Evolutionary conservation across 2,113 vertebrate species (phyloP).

Genomic region (Salminus brasiliensis): DNA sequence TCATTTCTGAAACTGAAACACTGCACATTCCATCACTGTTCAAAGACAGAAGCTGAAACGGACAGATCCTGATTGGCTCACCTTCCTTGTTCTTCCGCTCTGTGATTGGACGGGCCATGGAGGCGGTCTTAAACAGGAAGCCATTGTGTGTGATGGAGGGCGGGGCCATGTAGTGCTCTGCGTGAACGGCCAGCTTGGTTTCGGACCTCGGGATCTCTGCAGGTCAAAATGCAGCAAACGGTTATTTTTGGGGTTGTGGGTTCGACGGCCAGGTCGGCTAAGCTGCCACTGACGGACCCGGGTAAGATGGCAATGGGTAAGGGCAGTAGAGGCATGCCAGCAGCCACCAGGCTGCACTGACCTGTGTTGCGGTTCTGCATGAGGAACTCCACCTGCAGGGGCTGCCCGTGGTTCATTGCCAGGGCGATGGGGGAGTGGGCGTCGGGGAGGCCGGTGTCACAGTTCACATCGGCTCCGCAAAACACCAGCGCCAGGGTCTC

Average conservation of each 20-base stretch:
- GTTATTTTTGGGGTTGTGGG: too few relatives aligned
- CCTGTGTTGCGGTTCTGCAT: constrained; percentile 88
- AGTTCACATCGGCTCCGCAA: constrained; percentile 88
- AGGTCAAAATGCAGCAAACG: neutral
- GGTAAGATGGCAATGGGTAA: too few relatives aligned
- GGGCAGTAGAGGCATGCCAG: too few relatives aligned
- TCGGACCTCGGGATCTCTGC: constrained; percentile 84
- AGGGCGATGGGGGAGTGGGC: constrained; percentile 78
- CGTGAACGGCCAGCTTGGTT: constrained; percentile 64
- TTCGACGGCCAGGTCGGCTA: too few relatives aligned
- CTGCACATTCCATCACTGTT: too few relatives aligned
- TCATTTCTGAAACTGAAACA: too few relatives aligned
- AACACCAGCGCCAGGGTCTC: constrained; percentile 91
- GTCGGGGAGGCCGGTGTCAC: constrained; percentile 78
- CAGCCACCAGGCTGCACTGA: constrained; percentile 69
- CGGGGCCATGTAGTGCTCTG: constrained; percentile 75
- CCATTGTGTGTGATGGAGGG: constrained; percentile 86
- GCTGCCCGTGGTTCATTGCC: constrained; percentile 81
- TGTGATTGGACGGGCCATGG: constrained; percentile 79
- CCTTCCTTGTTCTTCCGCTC: constrained; percentile 88
- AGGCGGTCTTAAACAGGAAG: constrained; percentile 91
- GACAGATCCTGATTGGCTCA: constrained; percentile 64
- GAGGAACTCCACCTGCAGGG: constrained; percentile 88
- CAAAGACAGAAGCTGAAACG: too few relatives aligned
- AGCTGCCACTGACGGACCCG: too few relatives aligned